Base-by-base conservation (phyloP, 35 echinoderm and acorn worm species). In the Antedon bifida region DNA sequence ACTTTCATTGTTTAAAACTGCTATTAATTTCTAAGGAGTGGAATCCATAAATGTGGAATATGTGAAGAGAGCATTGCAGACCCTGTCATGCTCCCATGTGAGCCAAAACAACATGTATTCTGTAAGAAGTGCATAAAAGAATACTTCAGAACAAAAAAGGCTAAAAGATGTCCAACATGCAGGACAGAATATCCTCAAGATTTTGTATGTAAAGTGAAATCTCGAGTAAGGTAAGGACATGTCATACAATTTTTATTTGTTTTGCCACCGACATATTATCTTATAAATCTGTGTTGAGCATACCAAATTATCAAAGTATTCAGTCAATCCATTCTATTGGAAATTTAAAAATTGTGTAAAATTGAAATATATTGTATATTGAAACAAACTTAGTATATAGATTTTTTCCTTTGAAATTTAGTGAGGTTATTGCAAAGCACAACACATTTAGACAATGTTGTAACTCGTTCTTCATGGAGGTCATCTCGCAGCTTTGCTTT, bases 361-460 rank as follows among this genome's bases (percentile, higher is more conserved):
- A n/a, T n/a, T n/a, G n/a, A n/a, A n/a, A n/a, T n/a, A n/a, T n/a
- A n/a, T n/a, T n/a, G n/a, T n/a, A n/a, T n/a, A n/a, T n/a, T 78
- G n/a, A n/a, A n/a, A n/a, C n/a, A n/a, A n/a, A n/a, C n/a, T n/a
- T n/a, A n/a, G n/a, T n/a, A n/a, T n/a, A n/a, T n/a, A n/a, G n/a
- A n/a, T n/a, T n/a, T n/a, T n/a, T n/a, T n/a, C n/a, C 39, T 36
- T n/a, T 29, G 31, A n/a, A 1, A 75, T 84, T 34, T 34, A 84
- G 83, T 33, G 73, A 75, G 33, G 83, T 64, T 9, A 30, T 84
- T 21, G 34, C 12, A 29, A 0, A 33, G 23, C 73, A 84, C 73
- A 84, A 84, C 36, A 31, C 83, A 0, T 84, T 84, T 73, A 56
- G 83, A 75, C 83, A 84, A 34, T 29, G 78, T 21, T 80, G 78